These are phyloP conservation scores for Calycopis cecrops DNA, from an alignment of 1,140 invertebrate species.

Conservation along the genomic window DNA sequence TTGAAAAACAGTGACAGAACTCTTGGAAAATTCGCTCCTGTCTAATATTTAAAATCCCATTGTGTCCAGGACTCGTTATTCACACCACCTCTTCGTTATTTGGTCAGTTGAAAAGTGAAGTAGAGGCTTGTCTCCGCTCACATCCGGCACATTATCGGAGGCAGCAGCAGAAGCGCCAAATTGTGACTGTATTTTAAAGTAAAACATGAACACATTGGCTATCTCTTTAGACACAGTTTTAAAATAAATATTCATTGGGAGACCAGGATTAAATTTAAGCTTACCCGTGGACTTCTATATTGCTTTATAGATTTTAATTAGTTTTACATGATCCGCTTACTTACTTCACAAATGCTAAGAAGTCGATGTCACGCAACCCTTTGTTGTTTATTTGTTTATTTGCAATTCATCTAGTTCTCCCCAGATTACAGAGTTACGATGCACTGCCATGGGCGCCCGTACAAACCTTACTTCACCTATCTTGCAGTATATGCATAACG, in stretches of 20 bases:
- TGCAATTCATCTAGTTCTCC: background rate
- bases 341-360: background rate
- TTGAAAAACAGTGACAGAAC: too few species aligned
- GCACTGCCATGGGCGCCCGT: background rate
- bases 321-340: background rate
- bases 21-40: too few species aligned
- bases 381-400: background rate
- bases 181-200: background rate
- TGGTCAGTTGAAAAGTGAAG: background rate
- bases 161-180: background rate
- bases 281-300: background rate
- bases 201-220: background rate
- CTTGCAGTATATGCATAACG: background rate
- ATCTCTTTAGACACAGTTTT: background rate
- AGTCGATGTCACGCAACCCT: background rate
- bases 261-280: background rate
- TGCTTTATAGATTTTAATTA: background rate
- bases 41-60: too few species aligned
- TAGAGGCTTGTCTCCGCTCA: background rate
- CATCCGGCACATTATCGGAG: background rate
- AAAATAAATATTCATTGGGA: background rate
- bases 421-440: background rate
- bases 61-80: background rate
- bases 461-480: background rate
- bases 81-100: background rate